A percentile compares a stretch with the other conserved stretches of the same genome.
These are phyloP conservation scores for Syrphus vitripennis DNA, from an alignment of 2,888 invertebrate species.

Conservation along the genomic window DNA sequence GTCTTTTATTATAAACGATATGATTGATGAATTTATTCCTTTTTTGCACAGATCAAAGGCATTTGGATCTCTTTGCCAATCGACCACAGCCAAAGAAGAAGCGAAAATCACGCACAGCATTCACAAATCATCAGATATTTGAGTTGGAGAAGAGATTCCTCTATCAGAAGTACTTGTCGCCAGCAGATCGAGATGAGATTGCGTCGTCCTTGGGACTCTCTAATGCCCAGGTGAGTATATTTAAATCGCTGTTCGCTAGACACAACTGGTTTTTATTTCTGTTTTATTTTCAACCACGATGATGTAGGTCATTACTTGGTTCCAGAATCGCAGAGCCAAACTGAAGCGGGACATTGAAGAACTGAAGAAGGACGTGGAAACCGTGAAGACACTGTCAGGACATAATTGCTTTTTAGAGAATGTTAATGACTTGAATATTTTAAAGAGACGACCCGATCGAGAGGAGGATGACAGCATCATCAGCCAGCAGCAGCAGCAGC, in stretches of 20 bases:
- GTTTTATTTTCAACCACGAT: not conserved
- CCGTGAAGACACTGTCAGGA: constrained; percentile 92
- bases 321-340: constrained; percentile 96
- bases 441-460: constrained; percentile 92
- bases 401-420: constrained; percentile 95
- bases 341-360: constrained; percentile 98
- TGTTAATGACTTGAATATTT: constrained; percentile 93
- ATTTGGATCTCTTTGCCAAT: constrained; percentile 94
- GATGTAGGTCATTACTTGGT: constrained; percentile 94
- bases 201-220: constrained; percentile 95
- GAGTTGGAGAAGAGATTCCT: constrained; percentile 98
- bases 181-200: constrained; percentile 98
- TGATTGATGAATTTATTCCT: constrained; percentile 33
- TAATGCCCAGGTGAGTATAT: constrained; percentile 90
- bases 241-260: not conserved
- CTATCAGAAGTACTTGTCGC: constrained; percentile 99
- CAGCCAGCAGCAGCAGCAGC: not conserved
- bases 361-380: constrained; percentile 97
- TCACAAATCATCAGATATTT: constrained; percentile 99
- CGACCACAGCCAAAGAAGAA: constrained; percentile 97
- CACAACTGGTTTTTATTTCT: constrained; percentile 31
- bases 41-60: constrained; percentile 88
- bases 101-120: constrained; percentile 97
- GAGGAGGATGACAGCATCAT: constrained; percentile 60
- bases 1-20: constrained; percentile 5